Percentiles rank a stretch among this genome's conserved stretches.
phyloP scores from a whole-genome alignment of 2,797 vertebrate species.

The Gambelia wislizenii region DNA sequence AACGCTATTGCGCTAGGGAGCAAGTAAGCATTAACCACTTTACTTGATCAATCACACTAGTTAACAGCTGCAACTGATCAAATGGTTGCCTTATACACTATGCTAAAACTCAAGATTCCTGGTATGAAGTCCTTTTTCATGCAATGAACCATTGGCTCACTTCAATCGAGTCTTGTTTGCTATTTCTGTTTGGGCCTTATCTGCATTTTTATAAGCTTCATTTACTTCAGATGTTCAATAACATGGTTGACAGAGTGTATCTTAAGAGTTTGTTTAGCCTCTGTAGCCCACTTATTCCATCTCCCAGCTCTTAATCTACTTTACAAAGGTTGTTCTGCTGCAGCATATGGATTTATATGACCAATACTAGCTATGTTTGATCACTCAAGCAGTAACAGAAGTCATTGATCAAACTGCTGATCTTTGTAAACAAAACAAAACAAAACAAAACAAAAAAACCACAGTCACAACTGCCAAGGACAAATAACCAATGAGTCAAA shows the following conservation, averaged over 20 bases:
- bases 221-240: constrained; percentile 40
- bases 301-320: not conserved
- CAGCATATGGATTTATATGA: constrained; percentile 14
- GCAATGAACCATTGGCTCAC: constrained; percentile 28
- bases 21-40: not conserved
- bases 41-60: constrained; percentile 23
- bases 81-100: constrained; percentile 2
- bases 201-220: constrained; percentile 23
- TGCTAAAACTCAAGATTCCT: constrained; percentile 11
- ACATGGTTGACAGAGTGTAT: not conserved
- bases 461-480: not conserved
- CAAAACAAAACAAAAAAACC: no score
- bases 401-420: constrained; percentile 17
- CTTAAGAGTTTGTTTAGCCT: constrained; percentile 10
- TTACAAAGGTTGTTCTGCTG: constrained; percentile 5
- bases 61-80: constrained; percentile 28
- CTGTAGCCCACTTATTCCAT: constrained; percentile 11
- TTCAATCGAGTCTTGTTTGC: constrained; percentile 10
- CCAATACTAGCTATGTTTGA: constrained; percentile 18
- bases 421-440: no score
- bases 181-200: constrained; percentile 8
- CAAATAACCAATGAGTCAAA: constrained; percentile 14
- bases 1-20: not conserved
- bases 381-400: not conserved
- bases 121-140: not conserved